These are phyloP conservation scores for Butorides virescens DNA, from an alignment of 2,113 vertebrate genomes.

Conservation along the genomic window DNA sequence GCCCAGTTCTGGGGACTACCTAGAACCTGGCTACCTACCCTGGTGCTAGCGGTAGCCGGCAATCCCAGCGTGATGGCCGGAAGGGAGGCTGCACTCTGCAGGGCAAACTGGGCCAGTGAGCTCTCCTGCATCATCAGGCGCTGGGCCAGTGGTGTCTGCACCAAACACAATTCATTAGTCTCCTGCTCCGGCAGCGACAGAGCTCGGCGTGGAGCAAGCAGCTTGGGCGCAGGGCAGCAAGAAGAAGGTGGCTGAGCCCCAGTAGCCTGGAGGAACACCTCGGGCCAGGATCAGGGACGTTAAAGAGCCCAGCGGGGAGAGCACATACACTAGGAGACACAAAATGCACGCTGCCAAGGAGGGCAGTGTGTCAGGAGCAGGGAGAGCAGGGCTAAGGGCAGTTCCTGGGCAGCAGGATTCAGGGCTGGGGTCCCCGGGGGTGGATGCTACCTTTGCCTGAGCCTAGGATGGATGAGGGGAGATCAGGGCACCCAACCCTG, in stretches of 20 bases:
- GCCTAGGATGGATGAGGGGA: background rate
- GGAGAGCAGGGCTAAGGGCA: background rate
- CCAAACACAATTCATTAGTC: background rate
- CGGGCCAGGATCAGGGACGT: background rate
- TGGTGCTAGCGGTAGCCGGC: conserved; percentile 74
- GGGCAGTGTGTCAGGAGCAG: background rate
- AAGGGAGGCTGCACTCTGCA: conserved; percentile 78
- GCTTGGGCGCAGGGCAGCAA: background rate
- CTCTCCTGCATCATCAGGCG: conserved; percentile 82
- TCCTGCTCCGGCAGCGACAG: background rate
- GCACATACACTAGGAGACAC: background rate
- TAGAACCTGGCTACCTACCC: conserved; percentile 74
- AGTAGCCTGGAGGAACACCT: background rate
- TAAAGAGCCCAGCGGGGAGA: rapidly evolving
- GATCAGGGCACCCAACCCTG: background rate
- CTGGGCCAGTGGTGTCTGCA: conserved; percentile 74
- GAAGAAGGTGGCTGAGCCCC: background rate
- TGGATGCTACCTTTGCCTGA: background rate
- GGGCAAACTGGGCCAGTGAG: conserved; percentile 82
- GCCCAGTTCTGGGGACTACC: background rate
- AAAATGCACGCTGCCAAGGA: background rate
- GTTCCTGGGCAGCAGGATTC: background rate
- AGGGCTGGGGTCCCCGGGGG: background rate
- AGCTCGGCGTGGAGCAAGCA: background rate
- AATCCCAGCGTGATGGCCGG: conserved; percentile 85